Evolutionary conservation across 35 echinoderm and acorn worm species (phyloP), one percentile per base, ranked within the genome.

Genomic region (Anneissia japonica): DNA sequence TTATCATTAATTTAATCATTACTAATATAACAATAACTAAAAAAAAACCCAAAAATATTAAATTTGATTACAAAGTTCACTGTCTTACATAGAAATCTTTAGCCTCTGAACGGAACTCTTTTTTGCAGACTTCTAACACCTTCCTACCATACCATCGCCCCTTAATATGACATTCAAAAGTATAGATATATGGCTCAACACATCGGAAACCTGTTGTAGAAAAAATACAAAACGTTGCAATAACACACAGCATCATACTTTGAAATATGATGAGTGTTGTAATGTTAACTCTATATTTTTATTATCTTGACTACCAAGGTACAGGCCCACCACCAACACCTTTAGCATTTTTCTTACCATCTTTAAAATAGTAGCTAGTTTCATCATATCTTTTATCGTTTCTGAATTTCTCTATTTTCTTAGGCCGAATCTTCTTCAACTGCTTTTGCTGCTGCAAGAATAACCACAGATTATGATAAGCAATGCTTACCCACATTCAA

Each of bases 11-110:
- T 56, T 56, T 26, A 26, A 56, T 26, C 11, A 11, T 13, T 26
- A 56, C 46, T 13, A 26, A 13, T 56, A 13, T 56, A 56, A 56
- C 46, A 56, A 56, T 56, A 26, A 13, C 46, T 56, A 56, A 13
- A 13, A 26, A 56, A 56, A 11, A 13, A 13, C 11, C 11, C 26
- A 13, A 26, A 13, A 26, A 56, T 56, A 56, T 11, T 11, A 13
- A 26, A 13, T 11, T 56, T 11, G 11, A 56, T 13, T 26, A 77
- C 1, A 77, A 31, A 77, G 10, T 33, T 16, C n/a, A 64, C 51
- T 74, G 31, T 82, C 91, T 94, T 81, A 99, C 96, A 89, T 93
- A 99, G 77, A 91, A 99, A 81, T 92, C 89, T 79, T 86, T 77
- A 1, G 95, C 82, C 81, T 97, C 95, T 26, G 88, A 41, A 12